Evolutionary conservation across 1,140 invertebrate species (phyloP), one percentile per base, ranked within the genome.

Genomic region (Habropoda laboriosa): DNA sequence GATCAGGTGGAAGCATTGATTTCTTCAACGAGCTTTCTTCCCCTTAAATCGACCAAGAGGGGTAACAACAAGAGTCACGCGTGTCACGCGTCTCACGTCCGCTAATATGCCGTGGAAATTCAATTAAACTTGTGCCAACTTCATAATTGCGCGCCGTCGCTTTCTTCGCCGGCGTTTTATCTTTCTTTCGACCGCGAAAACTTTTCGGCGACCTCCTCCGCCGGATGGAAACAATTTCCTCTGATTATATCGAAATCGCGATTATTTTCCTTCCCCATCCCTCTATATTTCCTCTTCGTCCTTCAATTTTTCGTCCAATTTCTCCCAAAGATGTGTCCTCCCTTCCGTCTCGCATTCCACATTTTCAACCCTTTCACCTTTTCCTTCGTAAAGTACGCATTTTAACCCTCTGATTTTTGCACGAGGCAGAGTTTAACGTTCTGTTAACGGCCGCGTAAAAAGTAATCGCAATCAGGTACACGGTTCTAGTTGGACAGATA

Each of bases 121-220:
- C 73, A 75, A 75, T 75, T 75, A 75, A 75, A 75, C 73, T 75
- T 75, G n/a, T 7, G 32, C 61, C 61, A 75, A 75, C 61, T 75
- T 67, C 49, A 55, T 75, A 67, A 67, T 75, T 55, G 49, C 60
- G 49, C 60, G 61, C 45, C 73, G 45, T n/a, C 61, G 47, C 18
- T 42, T 64, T 53, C 73, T 47, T 73, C 51, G 35, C 21, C 27
- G 2, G n/a, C 38, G 13, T 55, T 66, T 42, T 75, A 66, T 55
- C 61, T 55, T 55, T 67, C 27, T 66, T 35, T 53, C 61, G 7
- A 10, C 35, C 61, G 38, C 21, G 49, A 24, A 68, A 66, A 66
- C 61, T 75, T 75, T 55, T 55, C 27, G 47, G 27, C 49, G 42
- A 47, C 24, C 32, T 24, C 24, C 32, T 24, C 8, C 7, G 10